Conservation (phyloP, 2,797 vertebrate species). For the Myioborus miniatus region DNA sequence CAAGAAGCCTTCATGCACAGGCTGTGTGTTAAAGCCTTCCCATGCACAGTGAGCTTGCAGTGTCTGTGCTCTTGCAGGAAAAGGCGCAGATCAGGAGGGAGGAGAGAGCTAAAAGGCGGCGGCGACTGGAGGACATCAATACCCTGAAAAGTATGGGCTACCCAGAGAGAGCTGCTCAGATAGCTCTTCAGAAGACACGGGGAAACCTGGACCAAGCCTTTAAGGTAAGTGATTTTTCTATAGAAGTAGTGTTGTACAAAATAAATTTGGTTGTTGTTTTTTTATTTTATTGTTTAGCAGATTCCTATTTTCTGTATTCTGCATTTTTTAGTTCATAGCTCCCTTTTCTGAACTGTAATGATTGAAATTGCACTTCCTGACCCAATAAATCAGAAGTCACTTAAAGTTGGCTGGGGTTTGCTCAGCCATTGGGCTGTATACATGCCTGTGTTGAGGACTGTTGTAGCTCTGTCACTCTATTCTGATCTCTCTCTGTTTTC, state of each 20-base stretch:
- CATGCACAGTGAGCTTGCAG: not conserved
- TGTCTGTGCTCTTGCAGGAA: slow-evolving; percentile 77
- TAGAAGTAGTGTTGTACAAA: not conserved
- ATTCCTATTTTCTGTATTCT: not conserved
- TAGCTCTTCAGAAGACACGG: slow-evolving; percentile 80
- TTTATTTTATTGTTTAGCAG: not conserved
- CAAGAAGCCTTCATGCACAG: not conserved
- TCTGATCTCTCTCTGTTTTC: not conserved
- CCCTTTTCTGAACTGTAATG: not conserved
- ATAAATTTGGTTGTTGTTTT: fast-evolving
- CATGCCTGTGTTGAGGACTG: fast-evolving
- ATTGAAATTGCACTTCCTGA: not conserved
- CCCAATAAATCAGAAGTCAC: fast-evolving
- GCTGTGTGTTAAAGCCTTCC: not conserved
- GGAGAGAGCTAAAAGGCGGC: slow-evolving; percentile 82
- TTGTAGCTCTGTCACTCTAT: not conserved
- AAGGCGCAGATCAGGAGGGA: slow-evolving; percentile 81
- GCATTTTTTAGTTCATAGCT: not conserved
- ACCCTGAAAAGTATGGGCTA: slow-evolving; percentile 84
- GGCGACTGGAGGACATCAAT: slow-evolving; percentile 77
- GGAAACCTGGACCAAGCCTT: slow-evolving; percentile 86
- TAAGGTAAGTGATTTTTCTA: slow-evolving; percentile 68
- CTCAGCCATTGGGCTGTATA: not conserved
- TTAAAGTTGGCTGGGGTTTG: not conserved
- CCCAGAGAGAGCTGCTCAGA: slow-evolving; percentile 79